Conservation (phyloP, 2,797 vertebrate species). For the Anguilla megastoma region DNA sequence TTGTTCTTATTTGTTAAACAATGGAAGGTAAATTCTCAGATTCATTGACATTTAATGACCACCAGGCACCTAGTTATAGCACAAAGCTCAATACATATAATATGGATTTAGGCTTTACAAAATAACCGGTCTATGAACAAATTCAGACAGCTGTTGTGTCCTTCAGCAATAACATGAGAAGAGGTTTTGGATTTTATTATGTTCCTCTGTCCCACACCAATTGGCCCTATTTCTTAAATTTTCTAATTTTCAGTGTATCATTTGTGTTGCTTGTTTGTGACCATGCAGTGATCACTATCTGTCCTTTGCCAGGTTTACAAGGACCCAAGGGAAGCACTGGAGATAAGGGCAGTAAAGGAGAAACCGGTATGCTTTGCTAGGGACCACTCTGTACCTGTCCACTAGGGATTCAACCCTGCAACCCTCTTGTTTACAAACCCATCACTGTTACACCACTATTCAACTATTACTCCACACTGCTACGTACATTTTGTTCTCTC, state of each 20-base stretch:
- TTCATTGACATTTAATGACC: no score
- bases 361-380: slow-evolving; percentile 15
- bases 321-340: slow-evolving; percentile 8
- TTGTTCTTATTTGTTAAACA: no score
- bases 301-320: background rate
- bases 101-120: background rate
- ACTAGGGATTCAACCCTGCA: background rate
- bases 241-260: background rate
- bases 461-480: background rate
- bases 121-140: background rate
- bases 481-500: background rate
- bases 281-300: background rate
- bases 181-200: no score
- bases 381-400: background rate
- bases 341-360: slow-evolving; percentile 39
- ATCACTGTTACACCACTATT: background rate
- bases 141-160: background rate
- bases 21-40: no score
- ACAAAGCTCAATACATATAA: background rate
- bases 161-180: no score
- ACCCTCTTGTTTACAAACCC: background rate
- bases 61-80: no score
- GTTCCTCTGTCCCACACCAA: no score
- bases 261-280: background rate
- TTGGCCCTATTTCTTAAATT: background rate